A percentile compares a stretch with the other conserved stretches of the same genome.
Conservation (phyloP, 2,888 invertebrate genomes). For the Eumacrocentrus americanus region DNA sequence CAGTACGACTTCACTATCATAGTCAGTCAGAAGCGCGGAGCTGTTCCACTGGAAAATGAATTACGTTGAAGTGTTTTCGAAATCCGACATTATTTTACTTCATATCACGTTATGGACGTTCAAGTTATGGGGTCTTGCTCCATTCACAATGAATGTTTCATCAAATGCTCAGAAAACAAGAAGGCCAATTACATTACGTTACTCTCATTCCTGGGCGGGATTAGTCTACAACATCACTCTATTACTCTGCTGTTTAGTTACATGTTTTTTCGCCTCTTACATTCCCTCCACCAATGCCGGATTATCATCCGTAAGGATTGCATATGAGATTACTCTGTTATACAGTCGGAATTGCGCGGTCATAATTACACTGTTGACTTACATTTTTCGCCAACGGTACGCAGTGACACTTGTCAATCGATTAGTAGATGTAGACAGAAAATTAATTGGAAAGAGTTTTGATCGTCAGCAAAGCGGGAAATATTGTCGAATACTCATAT, state of each 20-base stretch:
- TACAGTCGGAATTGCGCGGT: background rate
- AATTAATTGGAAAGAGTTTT: background rate
- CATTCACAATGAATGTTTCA: background rate
- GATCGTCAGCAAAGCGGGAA: background rate
- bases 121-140: background rate
- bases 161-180: background rate
- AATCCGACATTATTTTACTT: background rate
- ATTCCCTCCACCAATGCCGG: no score
- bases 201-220: background rate
- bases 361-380: background rate
- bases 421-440: background rate
- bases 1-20: no score
- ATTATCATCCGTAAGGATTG: no score
- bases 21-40: no score
- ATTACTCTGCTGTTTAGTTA: no score
- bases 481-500: background rate
- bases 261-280: no score
- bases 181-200: background rate
- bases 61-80: no score
- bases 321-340: no score
- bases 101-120: background rate
- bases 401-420: background rate
- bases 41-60: no score
- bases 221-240: background rate
- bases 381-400: background rate